Evolutionary conservation across 2,888 invertebrate genomes (phyloP), one percentile per base, ranked within the genome.

Genomic region (Ornithoptera alexandrae): DNA sequence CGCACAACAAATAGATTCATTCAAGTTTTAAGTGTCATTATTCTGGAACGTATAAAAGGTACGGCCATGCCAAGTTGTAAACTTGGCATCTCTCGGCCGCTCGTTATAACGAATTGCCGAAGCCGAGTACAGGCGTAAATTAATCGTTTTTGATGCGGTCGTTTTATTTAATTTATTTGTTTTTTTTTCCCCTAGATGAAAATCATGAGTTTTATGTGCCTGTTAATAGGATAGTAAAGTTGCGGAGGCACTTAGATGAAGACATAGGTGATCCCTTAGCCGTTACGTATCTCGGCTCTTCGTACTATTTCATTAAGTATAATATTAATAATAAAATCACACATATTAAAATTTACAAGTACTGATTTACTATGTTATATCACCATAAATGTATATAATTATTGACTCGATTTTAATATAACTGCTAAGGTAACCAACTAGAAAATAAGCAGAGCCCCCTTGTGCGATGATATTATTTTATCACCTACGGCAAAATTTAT

Each of bases 381-480:
- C 18, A 39, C 7, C 39, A 46, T 46, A 15, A 15, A 46, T 7
- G 15, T 46, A 15, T 46, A 20, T 20, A 57, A 57, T 57, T 17
- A 24, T 59, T 59, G 20, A 59, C 17, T 22, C 22, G 8, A 59
- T 5, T 59, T 57, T 57, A 57, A 57, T 20, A n/a, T 57, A 24
- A 57, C 18, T 77, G 74, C 79, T 75, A 78, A 79, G 77, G 83
- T 84, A 90, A 85, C 82, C 83, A 82, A 72, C 83, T 84, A 82
- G 82, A 89, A 91, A 89, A 90, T 90, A 87, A 88, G 86, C 86
- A 86, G 75, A 78, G 75, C 82, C 82, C 82, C 81, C 78, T 78
- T 78, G 78, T 77, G 84, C 79, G 80, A 79, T 70, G 75, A 58
- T 71, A 68, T 73, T 68, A 67, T 71, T 72, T 80, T 79, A 73